phyloP scores from a whole-genome alignment of 2,888 invertebrate species.

The Linnaemya tessellans region DNA sequence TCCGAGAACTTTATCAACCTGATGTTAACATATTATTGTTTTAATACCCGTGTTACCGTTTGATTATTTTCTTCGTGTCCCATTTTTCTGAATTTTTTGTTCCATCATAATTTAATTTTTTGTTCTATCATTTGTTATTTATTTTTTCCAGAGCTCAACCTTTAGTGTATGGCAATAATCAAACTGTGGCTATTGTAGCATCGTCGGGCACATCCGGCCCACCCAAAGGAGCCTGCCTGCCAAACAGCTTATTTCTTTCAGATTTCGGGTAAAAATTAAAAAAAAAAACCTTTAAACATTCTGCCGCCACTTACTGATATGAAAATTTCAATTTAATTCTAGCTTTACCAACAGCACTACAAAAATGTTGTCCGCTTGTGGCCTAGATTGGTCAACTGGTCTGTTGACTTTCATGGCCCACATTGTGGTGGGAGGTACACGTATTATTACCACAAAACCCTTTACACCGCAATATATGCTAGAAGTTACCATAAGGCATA shows the following conservation, averaged over 20 bases:
- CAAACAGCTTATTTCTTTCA: conserved; percentile 36
- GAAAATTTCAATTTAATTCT: neutral
- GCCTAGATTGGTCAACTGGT: conserved; percentile 61
- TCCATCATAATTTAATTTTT: too few species aligned
- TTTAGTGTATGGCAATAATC: conserved; percentile 55
- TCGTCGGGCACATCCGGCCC: conserved; percentile 63
- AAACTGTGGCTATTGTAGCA: conserved; percentile 60
- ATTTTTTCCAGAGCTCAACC: conserved; percentile 42
- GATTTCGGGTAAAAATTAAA: conserved; percentile 34
- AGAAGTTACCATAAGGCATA: conserved; percentile 76
- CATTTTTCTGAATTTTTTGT: too few species aligned
- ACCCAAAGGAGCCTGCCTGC: conserved; percentile 58
- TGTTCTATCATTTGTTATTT: neutral
- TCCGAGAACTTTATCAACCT: too few species aligned
- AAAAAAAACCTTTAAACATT: neutral
- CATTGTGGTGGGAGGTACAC: conserved; percentile 44
- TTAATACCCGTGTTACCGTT: too few species aligned
- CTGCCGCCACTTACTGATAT: neutral
- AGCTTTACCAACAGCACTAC: neutral
- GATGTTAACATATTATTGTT: too few species aligned
- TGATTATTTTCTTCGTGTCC: too few species aligned
- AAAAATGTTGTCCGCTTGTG: conserved; percentile 21
- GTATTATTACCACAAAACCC: conserved; percentile 71
- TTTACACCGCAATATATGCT: conserved; percentile 76
- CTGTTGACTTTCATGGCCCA: conserved; percentile 35